These are phyloP conservation scores for Hemibagrus guttatus DNA, from an alignment of 2,797 vertebrate species.

Conservation along the genomic window DNA sequence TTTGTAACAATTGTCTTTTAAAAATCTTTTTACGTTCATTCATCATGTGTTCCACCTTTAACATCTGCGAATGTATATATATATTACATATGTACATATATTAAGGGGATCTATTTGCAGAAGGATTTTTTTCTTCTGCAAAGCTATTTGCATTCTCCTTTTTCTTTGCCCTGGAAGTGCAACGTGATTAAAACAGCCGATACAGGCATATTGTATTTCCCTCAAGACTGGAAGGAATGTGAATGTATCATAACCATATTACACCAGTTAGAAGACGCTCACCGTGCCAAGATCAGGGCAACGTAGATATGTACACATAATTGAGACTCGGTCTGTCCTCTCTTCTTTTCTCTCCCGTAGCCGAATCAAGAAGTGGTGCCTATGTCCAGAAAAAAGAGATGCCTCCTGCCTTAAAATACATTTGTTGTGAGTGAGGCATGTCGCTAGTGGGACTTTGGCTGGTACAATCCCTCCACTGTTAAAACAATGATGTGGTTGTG, in stretches of 20 bases:
- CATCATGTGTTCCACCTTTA: background rate
- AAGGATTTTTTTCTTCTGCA: slow-evolving; percentile 48
- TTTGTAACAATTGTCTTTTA: background rate
- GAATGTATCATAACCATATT: slow-evolving; percentile 79
- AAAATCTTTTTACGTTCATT: background rate
- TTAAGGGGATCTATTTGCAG: slow-evolving; percentile 11
- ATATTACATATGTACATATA: slow-evolving; percentile 2
- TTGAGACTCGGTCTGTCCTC: background rate
- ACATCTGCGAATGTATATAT: background rate
- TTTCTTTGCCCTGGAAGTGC: slow-evolving; percentile 71
- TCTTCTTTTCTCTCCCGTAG: background rate
- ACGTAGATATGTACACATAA: slow-evolving; percentile 1
- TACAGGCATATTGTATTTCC: slow-evolving; percentile 75
- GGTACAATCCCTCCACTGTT: slow-evolving; percentile 83
- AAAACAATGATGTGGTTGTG: slow-evolving; percentile 83
- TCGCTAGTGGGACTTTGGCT: slow-evolving; percentile 78
- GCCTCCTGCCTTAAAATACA: slow-evolving; percentile 64
- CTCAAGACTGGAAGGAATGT: slow-evolving; percentile 71
- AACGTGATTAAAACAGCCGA: slow-evolving; percentile 73
- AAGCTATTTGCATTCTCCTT: slow-evolving; percentile 70
- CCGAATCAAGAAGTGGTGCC: slow-evolving; percentile 22
- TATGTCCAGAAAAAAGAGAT: slow-evolving; percentile 37
- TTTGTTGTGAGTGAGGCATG: slow-evolving; percentile 77
- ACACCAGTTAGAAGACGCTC: slow-evolving; percentile 66
- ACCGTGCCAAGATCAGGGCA: slow-evolving; percentile 65